phyloP scores from a whole-genome alignment of 2,797 vertebrate species.

The Dallia pectoralis region DNA sequence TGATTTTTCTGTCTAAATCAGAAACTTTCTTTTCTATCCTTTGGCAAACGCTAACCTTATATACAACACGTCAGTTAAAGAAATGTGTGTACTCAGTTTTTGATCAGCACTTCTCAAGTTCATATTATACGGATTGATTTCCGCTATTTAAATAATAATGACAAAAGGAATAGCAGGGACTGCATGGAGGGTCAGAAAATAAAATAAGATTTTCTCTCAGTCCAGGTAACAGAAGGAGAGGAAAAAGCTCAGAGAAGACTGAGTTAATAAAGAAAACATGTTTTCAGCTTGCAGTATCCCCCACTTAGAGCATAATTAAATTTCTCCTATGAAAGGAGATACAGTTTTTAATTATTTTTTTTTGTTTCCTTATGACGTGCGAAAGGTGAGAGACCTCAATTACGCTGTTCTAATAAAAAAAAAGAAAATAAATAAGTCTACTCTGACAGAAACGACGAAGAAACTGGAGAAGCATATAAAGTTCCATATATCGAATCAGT shows the following conservation, averaged over 20 bases:
- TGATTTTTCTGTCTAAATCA: neutral
- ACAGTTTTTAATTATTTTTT: conserved; percentile 80
- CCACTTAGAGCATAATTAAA: conserved; percentile 77
- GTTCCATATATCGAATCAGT: conserved; percentile 71
- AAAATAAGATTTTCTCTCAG: conserved; percentile 41
- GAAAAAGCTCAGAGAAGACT: conserved; percentile 47
- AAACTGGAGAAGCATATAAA: conserved; percentile 64
- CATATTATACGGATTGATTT: conserved; percentile 29
- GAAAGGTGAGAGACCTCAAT: conserved; percentile 80
- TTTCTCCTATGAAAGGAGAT: conserved; percentile 74
- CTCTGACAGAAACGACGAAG: conserved; percentile 30
- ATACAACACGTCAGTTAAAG: neutral
- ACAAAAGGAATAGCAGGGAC: conserved; percentile 22
- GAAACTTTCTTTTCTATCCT: neutral
- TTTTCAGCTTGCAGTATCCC: conserved; percentile 73
- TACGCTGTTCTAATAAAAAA: conserved; percentile 78
- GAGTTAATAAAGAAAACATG: conserved; percentile 72
- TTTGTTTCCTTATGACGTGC: conserved; percentile 74
- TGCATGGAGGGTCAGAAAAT: conserved; percentile 37
- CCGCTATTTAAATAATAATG: conserved; percentile 44
- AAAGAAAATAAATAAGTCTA: conserved; percentile 66
- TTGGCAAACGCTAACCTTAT: neutral
- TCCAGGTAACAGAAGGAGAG: conserved; percentile 52
- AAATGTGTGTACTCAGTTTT: conserved; percentile 24
- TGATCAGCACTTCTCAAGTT: conserved; percentile 35